Percentiles rank a stretch among this genome's conserved stretches.
Conservation (phyloP, 2,797 vertebrate species). For the Oreochromis grahami region DNA sequence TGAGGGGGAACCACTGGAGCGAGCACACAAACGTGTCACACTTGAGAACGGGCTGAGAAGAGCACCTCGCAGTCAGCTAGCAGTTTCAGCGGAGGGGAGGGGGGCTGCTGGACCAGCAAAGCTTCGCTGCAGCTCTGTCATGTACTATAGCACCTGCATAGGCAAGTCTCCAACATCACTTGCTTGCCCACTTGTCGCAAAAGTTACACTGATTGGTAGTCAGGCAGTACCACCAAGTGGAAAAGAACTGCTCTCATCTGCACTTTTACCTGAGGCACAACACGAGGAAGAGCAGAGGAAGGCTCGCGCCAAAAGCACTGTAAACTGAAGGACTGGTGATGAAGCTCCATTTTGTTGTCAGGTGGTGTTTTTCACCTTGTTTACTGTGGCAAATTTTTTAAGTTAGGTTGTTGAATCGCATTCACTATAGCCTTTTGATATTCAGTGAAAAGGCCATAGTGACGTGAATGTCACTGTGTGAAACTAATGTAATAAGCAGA, state of each 20-base stretch:
- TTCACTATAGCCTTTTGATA: neutral
- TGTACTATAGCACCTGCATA: constrained; percentile 35
- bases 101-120: constrained; percentile 20
- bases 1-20: constrained; percentile 19
- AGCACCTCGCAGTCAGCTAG: neutral
- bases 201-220: neutral
- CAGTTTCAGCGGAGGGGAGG: constrained; percentile 5
- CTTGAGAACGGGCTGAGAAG: neutral
- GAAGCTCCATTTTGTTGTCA: neutral
- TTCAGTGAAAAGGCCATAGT: neutral
- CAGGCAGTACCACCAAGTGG: neutral
- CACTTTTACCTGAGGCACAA: constrained; percentile 13
- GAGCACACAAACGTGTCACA: neutral
- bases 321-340: neutral
- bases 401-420: neutral
- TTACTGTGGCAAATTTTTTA: neutral
- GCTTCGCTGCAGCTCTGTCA: constrained; percentile 26
- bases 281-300: constrained; percentile 35
- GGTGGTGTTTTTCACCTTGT: neutral
- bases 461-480: neutral
- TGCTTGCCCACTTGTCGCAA: constrained; percentile 10
- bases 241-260: constrained; percentile 1
- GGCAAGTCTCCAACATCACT: constrained; percentile 12
- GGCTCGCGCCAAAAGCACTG: neutral
- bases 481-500: neutral